Base-by-base conservation (phyloP, 2,888 invertebrate genomes). In the Eristalis pertinax region DNA sequence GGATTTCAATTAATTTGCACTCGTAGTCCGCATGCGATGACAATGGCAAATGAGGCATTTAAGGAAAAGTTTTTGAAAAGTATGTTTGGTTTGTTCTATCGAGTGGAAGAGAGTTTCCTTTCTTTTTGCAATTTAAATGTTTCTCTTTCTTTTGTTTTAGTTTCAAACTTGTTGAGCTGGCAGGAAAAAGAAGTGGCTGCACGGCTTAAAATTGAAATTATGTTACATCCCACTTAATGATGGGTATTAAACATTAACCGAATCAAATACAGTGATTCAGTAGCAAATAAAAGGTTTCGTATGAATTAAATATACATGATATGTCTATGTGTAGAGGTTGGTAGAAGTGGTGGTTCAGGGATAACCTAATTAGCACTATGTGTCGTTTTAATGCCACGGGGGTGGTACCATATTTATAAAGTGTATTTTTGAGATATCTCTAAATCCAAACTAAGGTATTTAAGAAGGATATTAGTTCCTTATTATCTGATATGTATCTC, bases 1-100 rank as follows among this genome's bases (percentile, higher is more conserved):
- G 50, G 70, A 70, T 74, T 84, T 70, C 64, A 84, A 84, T 78
- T 84, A 84, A 79, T 84, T 84, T 84, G 63, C 79, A 74, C 74
- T 74, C 79, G 43, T 58, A 70, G 60, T 74, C 65, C 24, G 58
- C 65, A 60, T 76, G 67, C 50, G 50, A 50, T 50, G 77, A 63
- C 70, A 77, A 78, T 73, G 56, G 72, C 77, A 77, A 77, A 83
- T 83, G 73, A 77, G 72, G 63, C 72, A 63, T 73, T 73, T 68
- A 35, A 77, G 72, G 29, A 22, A 26, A 70, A 82, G 65, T 72
- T 76, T 67, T 72, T 24, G 24, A 15, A 38, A 82, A 67, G 41
- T 50, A 22, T 72, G 62, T 56, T 65, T 15, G 35, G 64, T 65
- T 41, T 64, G 24, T 56, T 38, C 41, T 43, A 43, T 19, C 32